A percentile compares a stretch with the other conserved stretches of the same genome.
Evolutionary conservation across 2,888 invertebrate genomes (phyloP).

Genomic region (Schrankia costaestrigalis): DNA sequence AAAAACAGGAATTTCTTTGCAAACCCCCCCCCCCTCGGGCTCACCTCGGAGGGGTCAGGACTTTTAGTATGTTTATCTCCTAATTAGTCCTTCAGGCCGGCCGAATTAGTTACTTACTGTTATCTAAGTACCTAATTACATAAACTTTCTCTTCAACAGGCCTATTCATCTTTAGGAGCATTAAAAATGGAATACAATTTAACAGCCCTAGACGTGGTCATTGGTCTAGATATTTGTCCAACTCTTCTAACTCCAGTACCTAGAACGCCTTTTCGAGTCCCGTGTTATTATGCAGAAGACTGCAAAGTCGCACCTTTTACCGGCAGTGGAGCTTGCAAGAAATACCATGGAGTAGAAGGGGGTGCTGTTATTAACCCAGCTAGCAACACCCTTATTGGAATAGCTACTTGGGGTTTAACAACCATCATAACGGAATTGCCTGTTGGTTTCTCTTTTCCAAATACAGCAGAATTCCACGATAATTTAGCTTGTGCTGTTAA

Average conservation of each 20-base stretch:
- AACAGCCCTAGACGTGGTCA: slow-evolving; percentile 38
- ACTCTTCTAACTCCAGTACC: slow-evolving; percentile 29
- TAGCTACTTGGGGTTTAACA: slow-evolving; percentile 56
- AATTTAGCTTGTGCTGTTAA: slow-evolving; percentile 49
- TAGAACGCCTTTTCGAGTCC: slow-evolving; percentile 38
- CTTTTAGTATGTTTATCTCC: too few species aligned
- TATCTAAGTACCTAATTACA: too few species aligned
- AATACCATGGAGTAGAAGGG: slow-evolving; percentile 53
- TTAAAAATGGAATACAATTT: slow-evolving; percentile 26
- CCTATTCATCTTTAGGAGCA: too few species aligned
- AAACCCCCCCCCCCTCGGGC: too few species aligned
- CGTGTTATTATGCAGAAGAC: slow-evolving; percentile 59
- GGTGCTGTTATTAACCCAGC: slow-evolving; percentile 41
- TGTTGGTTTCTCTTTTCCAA: slow-evolving; percentile 54
- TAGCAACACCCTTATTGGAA: slow-evolving; percentile 42
- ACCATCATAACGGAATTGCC: slow-evolving; percentile 35
- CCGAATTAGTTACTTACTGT: too few species aligned
- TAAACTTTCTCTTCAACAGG: too few species aligned
- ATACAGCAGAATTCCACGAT: slow-evolving; percentile 45
- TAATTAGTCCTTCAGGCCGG: too few species aligned
- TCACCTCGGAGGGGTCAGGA: too few species aligned
- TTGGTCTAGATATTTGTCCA: slow-evolving; percentile 42
- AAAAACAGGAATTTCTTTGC: too few species aligned
- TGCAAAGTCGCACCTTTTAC: slow-evolving; percentile 36
- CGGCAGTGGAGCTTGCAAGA: slow-evolving; percentile 21